Evolutionary conservation across 2,888 invertebrate genomes (phyloP).

Genomic region (Eristalis pertinax): DNA sequence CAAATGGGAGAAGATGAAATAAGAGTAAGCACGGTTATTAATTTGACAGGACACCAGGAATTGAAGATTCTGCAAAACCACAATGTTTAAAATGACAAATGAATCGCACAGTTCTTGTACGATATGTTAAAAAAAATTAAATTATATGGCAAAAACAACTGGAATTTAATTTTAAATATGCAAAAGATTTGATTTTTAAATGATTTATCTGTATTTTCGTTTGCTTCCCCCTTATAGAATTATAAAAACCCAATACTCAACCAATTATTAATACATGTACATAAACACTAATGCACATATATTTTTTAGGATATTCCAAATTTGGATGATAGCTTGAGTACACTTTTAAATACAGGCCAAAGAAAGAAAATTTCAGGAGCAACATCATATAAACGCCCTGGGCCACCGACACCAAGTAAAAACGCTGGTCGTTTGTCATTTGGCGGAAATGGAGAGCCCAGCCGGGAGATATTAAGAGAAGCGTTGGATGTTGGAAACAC

Average conservation of each 20-base stretch:
- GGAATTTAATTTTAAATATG: conserved; percentile 28
- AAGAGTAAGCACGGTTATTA: conserved; percentile 82
- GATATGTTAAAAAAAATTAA: conserved; percentile 6
- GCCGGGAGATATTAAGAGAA: conserved; percentile 85
- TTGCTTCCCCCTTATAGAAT: conserved; percentile 36
- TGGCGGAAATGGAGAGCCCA: conserved; percentile 78
- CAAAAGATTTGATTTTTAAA: conserved; percentile 8
- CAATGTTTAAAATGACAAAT: conserved; percentile 54
- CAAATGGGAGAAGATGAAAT: conserved; percentile 86
- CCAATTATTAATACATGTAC: conserved; percentile 23
- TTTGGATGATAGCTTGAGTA: conserved; percentile 80
- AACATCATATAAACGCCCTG: conserved; percentile 91
- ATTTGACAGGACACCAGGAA: conserved; percentile 61
- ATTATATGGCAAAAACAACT: not conserved
- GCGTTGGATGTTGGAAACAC: conserved; percentile 78
- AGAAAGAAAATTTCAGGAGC: conserved; percentile 83
- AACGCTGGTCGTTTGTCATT: conserved; percentile 89
- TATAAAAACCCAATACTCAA: no score
- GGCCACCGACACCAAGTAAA: conserved; percentile 93
- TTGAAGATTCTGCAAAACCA: conserved; percentile 8
- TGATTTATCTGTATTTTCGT: not conserved
- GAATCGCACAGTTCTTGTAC: conserved; percentile 51
- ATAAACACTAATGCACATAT: not conserved
- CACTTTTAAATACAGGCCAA: conserved; percentile 80
- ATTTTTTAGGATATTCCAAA: conserved; percentile 76